These are phyloP conservation scores for Zaprionus inermis DNA, from an alignment of 1,140 invertebrate species.

Conservation along the genomic window DNA sequence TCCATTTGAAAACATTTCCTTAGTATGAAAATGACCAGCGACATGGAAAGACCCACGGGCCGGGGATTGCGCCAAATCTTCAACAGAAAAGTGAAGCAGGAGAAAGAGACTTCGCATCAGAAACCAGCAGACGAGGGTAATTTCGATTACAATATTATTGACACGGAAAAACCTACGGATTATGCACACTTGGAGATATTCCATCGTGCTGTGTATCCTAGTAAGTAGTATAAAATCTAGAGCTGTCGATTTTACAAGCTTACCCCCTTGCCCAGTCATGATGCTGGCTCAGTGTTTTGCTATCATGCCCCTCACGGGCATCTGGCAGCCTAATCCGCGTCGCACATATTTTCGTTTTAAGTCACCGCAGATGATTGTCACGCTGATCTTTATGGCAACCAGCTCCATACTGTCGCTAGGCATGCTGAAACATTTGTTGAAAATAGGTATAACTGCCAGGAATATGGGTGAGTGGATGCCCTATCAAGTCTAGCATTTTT, in stretches of 20 bases:
- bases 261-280: constrained; percentile 53
- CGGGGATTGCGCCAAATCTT: constrained; percentile 49
- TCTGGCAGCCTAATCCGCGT: constrained; percentile 56
- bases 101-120: neutral
- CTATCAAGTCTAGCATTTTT: neutral
- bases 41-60: constrained; percentile 50
- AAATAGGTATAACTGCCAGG: constrained; percentile 71
- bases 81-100: constrained; percentile 5
- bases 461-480: constrained; percentile 62
- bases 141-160: constrained; percentile 42
- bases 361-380: constrained; percentile 57
- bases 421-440: constrained; percentile 55
- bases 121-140: constrained; percentile 19
- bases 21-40: constrained; percentile 50
- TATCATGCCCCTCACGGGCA: constrained; percentile 65
- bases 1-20: neutral
- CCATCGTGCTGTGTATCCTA: constrained; percentile 65
- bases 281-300: constrained; percentile 72
- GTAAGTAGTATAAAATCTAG: constrained; percentile 29
- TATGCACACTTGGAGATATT: constrained; percentile 55
- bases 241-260: neutral
- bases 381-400: constrained; percentile 54
- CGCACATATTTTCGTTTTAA: constrained; percentile 57
- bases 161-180: constrained; percentile 44
- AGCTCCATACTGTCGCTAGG: constrained; percentile 44